These are phyloP conservation scores for Erpobdella octoculata DNA, from an alignment of 2,888 invertebrate genomes.

Conservation along the genomic window DNA sequence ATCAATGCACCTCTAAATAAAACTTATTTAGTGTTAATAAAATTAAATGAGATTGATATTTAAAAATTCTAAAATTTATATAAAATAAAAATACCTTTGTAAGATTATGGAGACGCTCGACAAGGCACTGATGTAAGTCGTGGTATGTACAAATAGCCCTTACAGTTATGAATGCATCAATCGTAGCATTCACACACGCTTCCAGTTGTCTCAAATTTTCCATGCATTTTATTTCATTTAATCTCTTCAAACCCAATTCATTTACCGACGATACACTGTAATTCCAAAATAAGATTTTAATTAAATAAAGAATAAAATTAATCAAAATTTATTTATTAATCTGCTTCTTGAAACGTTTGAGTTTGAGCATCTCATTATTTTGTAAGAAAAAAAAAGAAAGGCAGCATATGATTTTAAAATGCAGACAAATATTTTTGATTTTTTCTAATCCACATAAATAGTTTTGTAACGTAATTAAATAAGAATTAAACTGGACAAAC, in stretches of 20 bases:
- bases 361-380: background rate
- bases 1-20: background rate
- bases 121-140: constrained; percentile 43
- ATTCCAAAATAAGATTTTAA: background rate
- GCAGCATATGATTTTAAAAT: no score
- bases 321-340: background rate
- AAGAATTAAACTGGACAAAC: no score
- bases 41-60: background rate
- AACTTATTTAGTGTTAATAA: background rate
- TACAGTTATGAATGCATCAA: constrained; percentile 43
- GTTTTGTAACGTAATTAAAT: no score
- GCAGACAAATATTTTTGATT: no score
- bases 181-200: constrained; percentile 42
- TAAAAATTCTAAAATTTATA: no score
- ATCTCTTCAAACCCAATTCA: constrained; percentile 16
- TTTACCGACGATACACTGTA: constrained; percentile 1
- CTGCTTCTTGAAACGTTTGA: background rate
- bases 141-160: constrained; percentile 44
- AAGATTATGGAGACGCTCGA: constrained; percentile 38
- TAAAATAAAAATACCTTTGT: background rate
- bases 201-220: constrained; percentile 41
- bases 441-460: no score
- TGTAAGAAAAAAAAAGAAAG: background rate
- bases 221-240: constrained; percentile 36
- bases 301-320: constrained; percentile 22